phyloP scores from a whole-genome alignment of 2,113 vertebrate genomes.

The Oreocharis arfaki region DNA sequence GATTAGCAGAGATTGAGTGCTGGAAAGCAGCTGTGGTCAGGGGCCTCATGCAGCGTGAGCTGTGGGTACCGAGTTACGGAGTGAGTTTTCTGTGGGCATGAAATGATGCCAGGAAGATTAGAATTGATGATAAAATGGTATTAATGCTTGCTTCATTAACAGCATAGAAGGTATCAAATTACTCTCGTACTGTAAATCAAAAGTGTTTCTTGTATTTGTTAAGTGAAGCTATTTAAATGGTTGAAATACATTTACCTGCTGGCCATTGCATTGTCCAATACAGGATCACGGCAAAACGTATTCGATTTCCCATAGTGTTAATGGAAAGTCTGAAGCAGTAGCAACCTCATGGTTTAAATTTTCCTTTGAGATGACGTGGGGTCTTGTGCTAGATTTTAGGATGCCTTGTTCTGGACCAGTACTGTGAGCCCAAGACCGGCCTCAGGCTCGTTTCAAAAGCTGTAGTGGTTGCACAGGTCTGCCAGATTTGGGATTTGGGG shows the following conservation, averaged over 20 bases:
- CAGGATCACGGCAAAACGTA: background rate
- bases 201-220: background rate
- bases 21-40: background rate
- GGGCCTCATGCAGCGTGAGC: background rate
- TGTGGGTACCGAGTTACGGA: background rate
- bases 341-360: background rate
- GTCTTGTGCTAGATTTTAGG: background rate
- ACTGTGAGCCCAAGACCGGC: fast-evolving
- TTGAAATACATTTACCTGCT: background rate
- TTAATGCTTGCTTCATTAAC: background rate
- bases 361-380: background rate
- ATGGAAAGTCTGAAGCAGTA: background rate
- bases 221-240: background rate
- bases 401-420: background rate
- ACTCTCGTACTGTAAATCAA: background rate
- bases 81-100: background rate
- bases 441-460: background rate
- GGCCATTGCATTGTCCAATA: background rate
- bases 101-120: slow-evolving; percentile 6
- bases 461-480: background rate
- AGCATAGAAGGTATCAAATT: background rate
- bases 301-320: background rate
- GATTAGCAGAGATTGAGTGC: slow-evolving; percentile 23
- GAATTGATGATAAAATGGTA: background rate
- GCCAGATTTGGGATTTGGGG: background rate